phyloP scores from a whole-genome alignment of 2,113 vertebrate genomes.

The Aramus guarauna region DNA sequence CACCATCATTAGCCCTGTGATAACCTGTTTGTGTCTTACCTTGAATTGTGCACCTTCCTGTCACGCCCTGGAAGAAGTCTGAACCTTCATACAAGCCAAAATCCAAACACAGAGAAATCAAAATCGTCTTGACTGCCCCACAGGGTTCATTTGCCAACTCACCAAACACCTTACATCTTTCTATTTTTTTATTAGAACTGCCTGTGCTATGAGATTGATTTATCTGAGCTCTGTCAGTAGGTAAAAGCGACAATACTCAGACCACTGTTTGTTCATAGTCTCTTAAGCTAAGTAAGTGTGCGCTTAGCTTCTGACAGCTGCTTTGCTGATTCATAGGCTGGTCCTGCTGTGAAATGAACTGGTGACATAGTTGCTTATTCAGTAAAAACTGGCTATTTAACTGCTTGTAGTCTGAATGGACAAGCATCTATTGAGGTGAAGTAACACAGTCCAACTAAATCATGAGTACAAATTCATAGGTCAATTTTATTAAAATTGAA shows the following conservation, averaged over 20 bases:
- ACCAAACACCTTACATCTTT: background rate
- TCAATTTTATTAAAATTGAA: background rate
- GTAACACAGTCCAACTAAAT: background rate
- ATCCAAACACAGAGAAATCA: background rate
- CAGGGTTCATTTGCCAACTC: background rate
- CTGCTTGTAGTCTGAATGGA: background rate
- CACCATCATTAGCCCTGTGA: background rate
- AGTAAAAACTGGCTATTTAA: background rate
- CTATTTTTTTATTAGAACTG: background rate
- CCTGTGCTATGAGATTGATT: background rate
- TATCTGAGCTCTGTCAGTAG: background rate
- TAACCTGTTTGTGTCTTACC: background rate
- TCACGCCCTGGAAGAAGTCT: background rate
- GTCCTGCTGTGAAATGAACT: background rate
- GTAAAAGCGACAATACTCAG: background rate
- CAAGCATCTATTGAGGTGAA: background rate
- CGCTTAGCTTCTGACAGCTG: background rate
- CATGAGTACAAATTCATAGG: background rate
- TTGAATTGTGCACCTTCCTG: background rate
- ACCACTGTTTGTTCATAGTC: background rate
- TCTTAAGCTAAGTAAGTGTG: background rate
- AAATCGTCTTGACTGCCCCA: background rate
- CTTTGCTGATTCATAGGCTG: background rate
- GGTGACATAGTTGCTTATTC: background rate
- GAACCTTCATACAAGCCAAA: background rate